phyloP scores from a whole-genome alignment of 2,797 vertebrate species.

The Platalea minor region DNA sequence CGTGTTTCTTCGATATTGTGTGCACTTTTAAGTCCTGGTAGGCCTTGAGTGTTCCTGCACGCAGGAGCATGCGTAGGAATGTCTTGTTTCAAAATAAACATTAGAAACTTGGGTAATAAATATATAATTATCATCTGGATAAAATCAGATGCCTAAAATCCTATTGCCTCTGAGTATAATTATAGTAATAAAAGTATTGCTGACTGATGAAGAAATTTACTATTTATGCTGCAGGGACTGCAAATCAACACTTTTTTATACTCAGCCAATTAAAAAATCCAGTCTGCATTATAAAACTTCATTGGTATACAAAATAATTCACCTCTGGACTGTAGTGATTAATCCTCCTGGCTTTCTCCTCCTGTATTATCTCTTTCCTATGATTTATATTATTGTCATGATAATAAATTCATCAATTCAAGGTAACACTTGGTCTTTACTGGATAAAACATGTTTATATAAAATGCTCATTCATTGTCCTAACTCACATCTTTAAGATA shows the following conservation, averaged over 20 bases:
- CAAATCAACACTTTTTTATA: constrained; percentile 52
- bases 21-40: neutral
- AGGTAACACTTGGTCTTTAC: neutral
- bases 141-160: constrained; percentile 51
- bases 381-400: neutral
- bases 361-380: neutral
- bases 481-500: constrained; percentile 26
- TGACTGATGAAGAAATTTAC: constrained; percentile 61
- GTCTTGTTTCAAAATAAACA: constrained; percentile 50
- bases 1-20: neutral
- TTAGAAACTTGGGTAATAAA: constrained; percentile 33
- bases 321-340: constrained; percentile 4
- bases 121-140: constrained; percentile 44
- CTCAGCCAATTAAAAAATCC: neutral
- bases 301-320: neutral
- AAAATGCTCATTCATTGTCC: constrained; percentile 10
- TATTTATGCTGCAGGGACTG: constrained; percentile 58
- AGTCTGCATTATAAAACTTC: constrained; percentile 1
- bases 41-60: neutral
- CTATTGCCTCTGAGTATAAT: constrained; percentile 49
- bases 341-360: constrained; percentile 8
- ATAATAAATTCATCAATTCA: constrained; percentile 21
- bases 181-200: constrained; percentile 61
- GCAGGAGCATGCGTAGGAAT: constrained; percentile 26
- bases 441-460: constrained; percentile 8